phyloP scores from a whole-genome alignment of 2,113 vertebrate genomes.

The Malurus cyaneus region DNA sequence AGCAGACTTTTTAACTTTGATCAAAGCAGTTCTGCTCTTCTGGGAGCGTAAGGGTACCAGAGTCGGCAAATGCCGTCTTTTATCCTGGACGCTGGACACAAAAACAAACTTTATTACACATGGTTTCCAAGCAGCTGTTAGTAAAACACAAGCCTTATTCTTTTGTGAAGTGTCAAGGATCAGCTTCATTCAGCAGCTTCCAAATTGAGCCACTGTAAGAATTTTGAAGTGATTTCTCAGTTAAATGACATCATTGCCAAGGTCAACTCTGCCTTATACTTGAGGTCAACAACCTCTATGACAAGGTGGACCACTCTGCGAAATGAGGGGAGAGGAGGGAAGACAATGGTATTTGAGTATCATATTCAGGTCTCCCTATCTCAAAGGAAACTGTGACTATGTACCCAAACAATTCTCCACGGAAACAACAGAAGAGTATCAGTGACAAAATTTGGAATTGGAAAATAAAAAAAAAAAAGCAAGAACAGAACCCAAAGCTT shows the following conservation, averaged over 20 bases:
- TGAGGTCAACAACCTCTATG: background rate
- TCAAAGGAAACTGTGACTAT: background rate
- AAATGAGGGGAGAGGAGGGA: background rate
- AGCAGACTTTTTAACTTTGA: slow-evolving; percentile 35
- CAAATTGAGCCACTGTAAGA: slow-evolving; percentile 59
- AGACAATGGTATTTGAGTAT: background rate
- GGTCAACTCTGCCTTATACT: background rate
- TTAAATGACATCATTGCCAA: background rate
- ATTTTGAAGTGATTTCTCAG: slow-evolving; percentile 31
- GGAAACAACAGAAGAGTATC: background rate
- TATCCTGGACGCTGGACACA: slow-evolving; percentile 28
- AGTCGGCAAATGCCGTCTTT: background rate
- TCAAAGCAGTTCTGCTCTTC: slow-evolving; percentile 39
- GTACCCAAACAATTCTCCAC: background rate
- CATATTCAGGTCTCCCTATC: background rate
- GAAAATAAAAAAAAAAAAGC: slow-evolving; percentile 3
- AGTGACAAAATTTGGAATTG: slow-evolving; percentile 27
- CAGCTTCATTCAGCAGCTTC: slow-evolving; percentile 54
- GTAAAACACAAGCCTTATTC: slow-evolving; percentile 63
- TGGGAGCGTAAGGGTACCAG: slow-evolving; percentile 3
- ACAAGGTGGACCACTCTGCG: background rate
- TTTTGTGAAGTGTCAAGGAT: slow-evolving; percentile 39
- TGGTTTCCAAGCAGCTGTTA: slow-evolving; percentile 63
- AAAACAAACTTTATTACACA: slow-evolving; percentile 57
- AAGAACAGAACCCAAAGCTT: slow-evolving; percentile 55